Evolutionary conservation across 2,888 invertebrate species (phyloP).

Genomic region (Trisateles emortualis): DNA sequence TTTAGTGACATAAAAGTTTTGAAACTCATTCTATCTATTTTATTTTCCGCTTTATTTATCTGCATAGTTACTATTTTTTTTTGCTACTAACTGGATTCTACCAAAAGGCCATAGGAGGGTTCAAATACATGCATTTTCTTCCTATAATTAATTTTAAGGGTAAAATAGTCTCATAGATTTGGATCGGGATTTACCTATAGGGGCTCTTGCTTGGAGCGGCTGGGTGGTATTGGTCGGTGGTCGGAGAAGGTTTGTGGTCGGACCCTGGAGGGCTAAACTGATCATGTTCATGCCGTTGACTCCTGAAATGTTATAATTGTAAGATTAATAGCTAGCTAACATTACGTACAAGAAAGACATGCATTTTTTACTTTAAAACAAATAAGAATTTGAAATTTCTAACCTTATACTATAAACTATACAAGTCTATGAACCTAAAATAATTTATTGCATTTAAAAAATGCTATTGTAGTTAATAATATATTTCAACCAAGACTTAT

Average conservation of each 20-base stretch:
- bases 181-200: conserved; percentile 73
- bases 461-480: no score
- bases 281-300: conserved; percentile 92
- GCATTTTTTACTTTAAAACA: not conserved
- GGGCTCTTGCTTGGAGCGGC: conserved; percentile 80
- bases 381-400: no score
- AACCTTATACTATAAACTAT: no score
- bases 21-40: no score
- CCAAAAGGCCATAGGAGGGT: not conserved
- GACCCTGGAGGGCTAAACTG: conserved; percentile 79
- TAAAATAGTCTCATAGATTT: conserved; percentile 21
- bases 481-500: no score
- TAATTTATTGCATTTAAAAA: no score
- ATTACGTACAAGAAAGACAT: not conserved
- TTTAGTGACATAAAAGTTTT: no score
- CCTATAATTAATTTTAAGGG: conserved; percentile 2
- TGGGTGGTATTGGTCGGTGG: conserved; percentile 65
- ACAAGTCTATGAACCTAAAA: no score
- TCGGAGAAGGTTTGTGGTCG: conserved; percentile 76
- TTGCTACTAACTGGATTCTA: no score
- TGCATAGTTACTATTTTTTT: no score
- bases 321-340: not conserved
- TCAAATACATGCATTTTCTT: not conserved
- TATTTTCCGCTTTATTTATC: no score
- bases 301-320: conserved; percentile 74